Conservation (phyloP, 64 coral and sea anemone species). For the Stichodactyla helianthus region DNA sequence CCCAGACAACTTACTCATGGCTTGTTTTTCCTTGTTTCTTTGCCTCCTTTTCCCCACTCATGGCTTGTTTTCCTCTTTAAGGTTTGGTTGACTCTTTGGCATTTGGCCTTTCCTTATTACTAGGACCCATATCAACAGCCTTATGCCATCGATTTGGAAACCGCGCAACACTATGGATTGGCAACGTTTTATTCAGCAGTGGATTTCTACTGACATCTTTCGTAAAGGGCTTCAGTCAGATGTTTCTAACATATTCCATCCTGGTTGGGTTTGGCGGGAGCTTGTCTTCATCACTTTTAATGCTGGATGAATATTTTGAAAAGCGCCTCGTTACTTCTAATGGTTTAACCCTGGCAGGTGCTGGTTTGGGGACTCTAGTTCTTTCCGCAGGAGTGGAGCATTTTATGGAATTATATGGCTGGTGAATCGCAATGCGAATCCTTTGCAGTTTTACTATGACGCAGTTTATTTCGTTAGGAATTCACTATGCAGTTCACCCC, state of each 20-base stretch:
- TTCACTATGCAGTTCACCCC: constrained; percentile 40
- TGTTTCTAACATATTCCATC: constrained; percentile 80
- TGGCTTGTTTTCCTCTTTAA: background rate
- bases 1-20: too few species aligned
- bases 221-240: constrained; percentile 41
- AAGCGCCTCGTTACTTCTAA: constrained; percentile 70
- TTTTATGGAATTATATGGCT: constrained; percentile 38
- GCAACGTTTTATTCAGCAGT: constrained; percentile 44
- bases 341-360: constrained; percentile 63
- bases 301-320: constrained; percentile 60
- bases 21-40: background rate
- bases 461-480: constrained; percentile 26
- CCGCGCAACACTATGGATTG: constrained; percentile 25
- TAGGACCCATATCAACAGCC: constrained; percentile 34
- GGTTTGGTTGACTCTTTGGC: constrained; percentile 71
- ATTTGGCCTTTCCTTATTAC: constrained; percentile 55
- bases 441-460: constrained; percentile 38
- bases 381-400: constrained; percentile 46
- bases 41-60: background rate
- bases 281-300: constrained; percentile 68
- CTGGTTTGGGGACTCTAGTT: constrained; percentile 67
- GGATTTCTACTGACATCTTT: constrained; percentile 55
- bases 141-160: constrained; percentile 57
- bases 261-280: constrained; percentile 62
- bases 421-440: constrained; percentile 55